Evolutionary conservation across 2,113 vertebrate species (phyloP).

Genomic region (Hystrix brachyura): DNA sequence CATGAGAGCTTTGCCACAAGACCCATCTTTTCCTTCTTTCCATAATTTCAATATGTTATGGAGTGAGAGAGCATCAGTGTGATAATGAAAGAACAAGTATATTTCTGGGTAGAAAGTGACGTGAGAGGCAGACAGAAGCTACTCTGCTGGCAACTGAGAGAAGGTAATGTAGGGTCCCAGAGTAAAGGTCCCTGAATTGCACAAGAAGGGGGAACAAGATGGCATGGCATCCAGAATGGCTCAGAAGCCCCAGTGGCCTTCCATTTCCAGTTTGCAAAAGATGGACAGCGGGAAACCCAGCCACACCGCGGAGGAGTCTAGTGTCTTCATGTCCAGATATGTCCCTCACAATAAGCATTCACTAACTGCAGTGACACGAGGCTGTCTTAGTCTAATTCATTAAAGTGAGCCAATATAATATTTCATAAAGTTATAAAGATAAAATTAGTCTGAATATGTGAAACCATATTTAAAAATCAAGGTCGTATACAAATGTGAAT

Average conservation of each 20-base stretch:
- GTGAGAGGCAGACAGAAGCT: accelerated
- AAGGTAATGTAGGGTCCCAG: accelerated
- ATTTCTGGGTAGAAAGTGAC: background rate
- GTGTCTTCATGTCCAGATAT: background rate
- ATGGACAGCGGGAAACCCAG: background rate
- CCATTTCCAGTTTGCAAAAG: background rate
- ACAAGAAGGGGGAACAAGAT: accelerated
- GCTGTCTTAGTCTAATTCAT: background rate
- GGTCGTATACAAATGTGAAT: background rate
- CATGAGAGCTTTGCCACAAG: accelerated
- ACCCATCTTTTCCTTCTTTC: background rate
- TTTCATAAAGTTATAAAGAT: background rate
- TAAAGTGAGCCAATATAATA: background rate
- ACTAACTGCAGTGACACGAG: background rate
- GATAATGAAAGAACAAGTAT: background rate
- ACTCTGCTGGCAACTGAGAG: accelerated
- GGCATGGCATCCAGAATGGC: accelerated
- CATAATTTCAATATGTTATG: background rate
- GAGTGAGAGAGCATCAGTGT: background rate
- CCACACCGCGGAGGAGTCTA: background rate
- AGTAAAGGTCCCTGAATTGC: accelerated
- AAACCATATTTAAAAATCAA: background rate
- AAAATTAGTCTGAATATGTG: background rate
- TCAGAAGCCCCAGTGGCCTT: accelerated
- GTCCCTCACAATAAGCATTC: background rate